phyloP scores from a whole-genome alignment of 2,888 invertebrate species.

The Trisateles emortualis region DNA sequence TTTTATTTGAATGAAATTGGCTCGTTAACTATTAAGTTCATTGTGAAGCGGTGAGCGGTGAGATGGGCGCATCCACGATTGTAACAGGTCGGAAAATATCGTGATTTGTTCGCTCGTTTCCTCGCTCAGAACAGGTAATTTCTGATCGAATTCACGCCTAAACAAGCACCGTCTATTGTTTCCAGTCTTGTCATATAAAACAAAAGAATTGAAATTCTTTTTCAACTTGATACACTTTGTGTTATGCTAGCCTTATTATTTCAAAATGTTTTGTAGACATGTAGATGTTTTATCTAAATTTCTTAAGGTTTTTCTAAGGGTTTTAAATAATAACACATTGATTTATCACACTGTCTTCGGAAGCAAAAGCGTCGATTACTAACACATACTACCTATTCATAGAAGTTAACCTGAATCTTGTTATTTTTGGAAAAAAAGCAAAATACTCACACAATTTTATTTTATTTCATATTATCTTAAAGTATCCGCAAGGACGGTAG shows the following conservation, averaged over 20 bases:
- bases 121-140: slow-evolving; percentile 29
- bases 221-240: background rate
- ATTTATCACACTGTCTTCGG: no score
- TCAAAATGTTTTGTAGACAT: background rate
- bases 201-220: background rate
- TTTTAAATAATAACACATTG: no score
- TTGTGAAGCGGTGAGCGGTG: slow-evolving; percentile 38
- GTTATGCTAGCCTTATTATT: background rate
- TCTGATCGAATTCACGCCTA: slow-evolving; percentile 25
- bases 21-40: slow-evolving; percentile 49
- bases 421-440: no score
- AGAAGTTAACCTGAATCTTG: no score
- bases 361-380: no score
- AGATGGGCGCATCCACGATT: slow-evolving; percentile 30
- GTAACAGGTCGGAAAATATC: slow-evolving; percentile 56
- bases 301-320: no score
- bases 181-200: slow-evolving; percentile 3
- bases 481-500: no score
- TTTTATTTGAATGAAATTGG: slow-evolving; percentile 10
- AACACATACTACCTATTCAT: no score
- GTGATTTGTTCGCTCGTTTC: slow-evolving; percentile 42
- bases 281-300: no score
- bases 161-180: slow-evolving; percentile 13
- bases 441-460: no score
- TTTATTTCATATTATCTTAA: no score